Evolutionary conservation across 2,888 invertebrate genomes (phyloP).

Genomic region (Eucera pruinosa): DNA sequence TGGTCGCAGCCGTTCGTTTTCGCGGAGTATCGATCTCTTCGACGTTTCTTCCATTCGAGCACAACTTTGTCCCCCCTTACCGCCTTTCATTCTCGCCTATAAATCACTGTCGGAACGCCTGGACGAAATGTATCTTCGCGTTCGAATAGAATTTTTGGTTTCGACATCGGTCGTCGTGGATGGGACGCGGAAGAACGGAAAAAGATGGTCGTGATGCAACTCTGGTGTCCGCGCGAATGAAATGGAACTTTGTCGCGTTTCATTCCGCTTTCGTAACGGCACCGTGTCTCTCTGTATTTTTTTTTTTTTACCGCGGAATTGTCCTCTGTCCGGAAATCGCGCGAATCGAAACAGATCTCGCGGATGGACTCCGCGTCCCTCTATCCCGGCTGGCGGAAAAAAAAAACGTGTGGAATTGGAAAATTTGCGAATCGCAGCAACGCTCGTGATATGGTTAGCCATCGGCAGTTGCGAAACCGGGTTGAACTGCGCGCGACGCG

Average conservation of each 20-base stretch:
- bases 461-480: not conserved
- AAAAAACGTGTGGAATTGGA: slow-evolving; percentile 44
- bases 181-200: slow-evolving; percentile 31
- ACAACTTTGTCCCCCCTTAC: slow-evolving; percentile 29
- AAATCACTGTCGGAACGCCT: slow-evolving; percentile 65
- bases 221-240: slow-evolving; percentile 16
- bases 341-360: slow-evolving; percentile 8
- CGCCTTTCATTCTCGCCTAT: slow-evolving; percentile 59
- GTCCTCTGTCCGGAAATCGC: slow-evolving; percentile 37
- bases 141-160: slow-evolving; percentile 66
- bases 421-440: slow-evolving; percentile 52
- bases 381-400: slow-evolving; percentile 1
- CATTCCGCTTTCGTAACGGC: not conserved
- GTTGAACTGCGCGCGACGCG: not conserved
- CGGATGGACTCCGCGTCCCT: slow-evolving; percentile 1
- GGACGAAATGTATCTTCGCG: slow-evolving; percentile 65
- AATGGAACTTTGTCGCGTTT: slow-evolving; percentile 11
- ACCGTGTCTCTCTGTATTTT: no score
- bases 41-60: slow-evolving; percentile 47
- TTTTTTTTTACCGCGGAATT: no score
- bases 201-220: slow-evolving; percentile 41
- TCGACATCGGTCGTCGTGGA: slow-evolving; percentile 38
- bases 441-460: slow-evolving; percentile 13
- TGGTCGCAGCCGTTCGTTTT: slow-evolving; percentile 1
- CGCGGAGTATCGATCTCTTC: slow-evolving; percentile 49